Conservation (phyloP, 2,797 vertebrate species). For the Sorex maritimensis region DNA sequence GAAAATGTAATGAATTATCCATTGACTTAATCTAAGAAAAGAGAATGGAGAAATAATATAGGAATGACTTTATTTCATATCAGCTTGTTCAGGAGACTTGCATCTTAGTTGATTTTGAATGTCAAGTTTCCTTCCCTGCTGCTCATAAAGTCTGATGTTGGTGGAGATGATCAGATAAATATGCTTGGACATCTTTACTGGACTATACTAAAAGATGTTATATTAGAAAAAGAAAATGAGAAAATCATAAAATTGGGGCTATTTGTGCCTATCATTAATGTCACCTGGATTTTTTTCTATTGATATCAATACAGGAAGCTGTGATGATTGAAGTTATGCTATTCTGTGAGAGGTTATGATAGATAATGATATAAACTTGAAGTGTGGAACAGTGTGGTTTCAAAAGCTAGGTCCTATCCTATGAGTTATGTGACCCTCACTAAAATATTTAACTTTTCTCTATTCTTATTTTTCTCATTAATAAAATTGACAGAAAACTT, state of each 20-base stretch:
- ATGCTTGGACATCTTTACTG: not conserved
- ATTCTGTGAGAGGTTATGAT: not conserved
- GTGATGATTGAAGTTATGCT: not conserved
- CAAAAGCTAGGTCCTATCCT: not conserved
- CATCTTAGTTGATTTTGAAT: conserved; percentile 20
- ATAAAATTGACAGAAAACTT: not conserved
- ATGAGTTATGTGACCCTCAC: not conserved
- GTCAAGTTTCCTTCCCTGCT: not conserved
- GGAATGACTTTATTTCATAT: conserved; percentile 29
- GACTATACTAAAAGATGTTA: not conserved
- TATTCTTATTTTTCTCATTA: conserved; percentile 2
- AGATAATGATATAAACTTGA: not conserved
- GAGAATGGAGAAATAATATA: conserved; percentile 39
- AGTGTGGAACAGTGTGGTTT: not conserved
- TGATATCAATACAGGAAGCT: not conserved
- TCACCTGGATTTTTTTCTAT: conserved; percentile 22
- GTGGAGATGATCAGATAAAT: not conserved
- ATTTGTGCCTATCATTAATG: not conserved
- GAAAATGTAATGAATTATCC: conserved; percentile 60
- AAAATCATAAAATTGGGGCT: not conserved
- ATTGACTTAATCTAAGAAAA: conserved; percentile 67
- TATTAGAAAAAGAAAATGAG: not conserved
- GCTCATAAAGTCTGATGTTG: not conserved
- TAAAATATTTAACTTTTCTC: not conserved
- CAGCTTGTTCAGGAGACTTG: not conserved